Conservation (phyloP, 2,797 vertebrate species). For the Peromyscus aztecus region DNA sequence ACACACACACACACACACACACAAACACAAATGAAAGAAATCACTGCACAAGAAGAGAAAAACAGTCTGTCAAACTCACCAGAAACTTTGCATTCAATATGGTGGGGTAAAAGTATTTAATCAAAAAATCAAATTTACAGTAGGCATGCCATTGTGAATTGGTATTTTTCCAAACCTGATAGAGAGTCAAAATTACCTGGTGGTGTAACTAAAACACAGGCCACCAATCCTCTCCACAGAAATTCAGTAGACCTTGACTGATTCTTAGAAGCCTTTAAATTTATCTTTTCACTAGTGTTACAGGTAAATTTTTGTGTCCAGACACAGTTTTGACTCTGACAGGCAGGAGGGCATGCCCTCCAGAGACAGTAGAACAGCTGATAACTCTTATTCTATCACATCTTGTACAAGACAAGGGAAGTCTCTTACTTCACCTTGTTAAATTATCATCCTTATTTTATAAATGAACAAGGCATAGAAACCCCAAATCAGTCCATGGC, state of each 20-base stretch:
- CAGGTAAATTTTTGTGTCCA: not conserved
- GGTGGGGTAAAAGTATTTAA: not conserved
- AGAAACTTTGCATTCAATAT: not conserved
- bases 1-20: not conserved
- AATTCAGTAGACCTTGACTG: not conserved
- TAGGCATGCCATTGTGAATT: not conserved
- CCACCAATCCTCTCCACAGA: not conserved
- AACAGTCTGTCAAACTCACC: not conserved
- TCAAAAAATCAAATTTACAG: not conserved
- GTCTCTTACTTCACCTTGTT: not conserved
- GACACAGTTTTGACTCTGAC: not conserved
- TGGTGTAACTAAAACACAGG: not conserved
- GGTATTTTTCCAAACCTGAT: not conserved
- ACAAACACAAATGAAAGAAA: not conserved
- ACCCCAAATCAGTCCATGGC: not conserved
- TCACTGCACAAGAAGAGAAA: not conserved
- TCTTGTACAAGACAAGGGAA: not conserved
- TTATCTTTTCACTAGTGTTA: not conserved
- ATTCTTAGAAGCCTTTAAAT: not conserved
- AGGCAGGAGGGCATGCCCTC: not conserved
- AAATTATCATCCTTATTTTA: not conserved
- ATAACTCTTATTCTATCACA: not conserved
- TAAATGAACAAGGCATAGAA: not conserved
- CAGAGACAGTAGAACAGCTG: not conserved
- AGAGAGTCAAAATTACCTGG: not conserved